Conservation (phyloP, 2,113 vertebrate species). For the Dunckerocampus dactyliophorus region DNA sequence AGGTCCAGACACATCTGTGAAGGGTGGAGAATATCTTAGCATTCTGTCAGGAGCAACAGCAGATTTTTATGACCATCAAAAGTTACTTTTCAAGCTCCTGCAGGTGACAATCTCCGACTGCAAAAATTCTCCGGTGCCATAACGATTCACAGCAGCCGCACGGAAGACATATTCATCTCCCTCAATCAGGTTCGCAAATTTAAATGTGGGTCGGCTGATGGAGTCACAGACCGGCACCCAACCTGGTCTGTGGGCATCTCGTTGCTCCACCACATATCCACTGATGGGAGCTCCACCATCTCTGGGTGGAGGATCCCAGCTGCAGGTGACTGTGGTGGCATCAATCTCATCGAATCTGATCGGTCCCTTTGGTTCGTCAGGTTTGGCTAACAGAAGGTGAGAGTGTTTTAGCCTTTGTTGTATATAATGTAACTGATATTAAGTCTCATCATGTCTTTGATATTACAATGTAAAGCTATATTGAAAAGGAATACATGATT, state of each 20-base stretch:
- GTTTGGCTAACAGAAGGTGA: constrained; percentile 79
- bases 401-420: not conserved
- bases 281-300: constrained; percentile 90
- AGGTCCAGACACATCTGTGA: constrained; percentile 85
- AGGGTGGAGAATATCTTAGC: constrained; percentile 19
- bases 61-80: not conserved
- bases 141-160: constrained; percentile 89
- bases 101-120: constrained; percentile 91
- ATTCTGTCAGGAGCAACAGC: not conserved
- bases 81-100: constrained; percentile 90
- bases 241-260: constrained; percentile 94
- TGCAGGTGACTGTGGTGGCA: constrained; percentile 83
- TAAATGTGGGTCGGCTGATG: constrained; percentile 87
- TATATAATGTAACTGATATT: not conserved
- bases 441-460: too few relatives aligned
- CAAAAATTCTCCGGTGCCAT: constrained; percentile 91
- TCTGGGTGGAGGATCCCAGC: constrained; percentile 88
- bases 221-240: constrained; percentile 93
- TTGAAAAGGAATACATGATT: not conserved
- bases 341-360: constrained; percentile 89
- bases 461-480: not conserved
- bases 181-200: constrained; percentile 87
- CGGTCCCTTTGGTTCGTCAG: constrained; percentile 86
- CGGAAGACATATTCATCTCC: constrained; percentile 95
- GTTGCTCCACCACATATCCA: constrained; percentile 91